A percentile compares a stretch with the other conserved stretches of the same genome.
Conservation (phyloP, 2,888 invertebrate species). For the Galerucella pusilla region DNA sequence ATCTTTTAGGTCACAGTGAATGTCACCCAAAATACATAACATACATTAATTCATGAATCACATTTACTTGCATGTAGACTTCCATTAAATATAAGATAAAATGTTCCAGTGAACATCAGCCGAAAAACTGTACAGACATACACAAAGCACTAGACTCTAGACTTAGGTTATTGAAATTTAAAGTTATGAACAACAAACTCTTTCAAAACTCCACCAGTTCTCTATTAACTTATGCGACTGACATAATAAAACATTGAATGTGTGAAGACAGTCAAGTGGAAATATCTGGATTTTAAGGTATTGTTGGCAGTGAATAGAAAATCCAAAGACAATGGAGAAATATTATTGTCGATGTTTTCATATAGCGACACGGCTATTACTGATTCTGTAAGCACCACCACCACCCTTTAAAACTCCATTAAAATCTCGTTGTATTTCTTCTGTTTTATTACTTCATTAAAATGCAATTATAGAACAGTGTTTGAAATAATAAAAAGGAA, state of each 20-base stretch:
- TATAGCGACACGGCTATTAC: neutral
- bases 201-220: neutral
- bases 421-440: neutral
- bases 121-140: neutral
- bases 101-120: no score
- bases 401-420: neutral
- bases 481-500: neutral
- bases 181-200: neutral
- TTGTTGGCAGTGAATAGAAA: neutral
- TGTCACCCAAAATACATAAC: no score
- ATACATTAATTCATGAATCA: no score
- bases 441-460: neutral
- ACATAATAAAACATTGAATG: neutral
- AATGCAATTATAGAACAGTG: neutral
- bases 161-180: neutral
- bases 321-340: neutral
- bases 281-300: neutral
- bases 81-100: no score
- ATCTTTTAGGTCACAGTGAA: no score
- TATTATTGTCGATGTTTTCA: neutral
- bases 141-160: neutral
- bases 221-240: neutral
- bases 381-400: neutral
- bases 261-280: neutral
- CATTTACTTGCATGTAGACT: no score